Evolutionary conservation across 2,113 vertebrate genomes (phyloP), one percentile per base, ranked within the genome.

Genomic region (Acanthisitta chloris): DNA sequence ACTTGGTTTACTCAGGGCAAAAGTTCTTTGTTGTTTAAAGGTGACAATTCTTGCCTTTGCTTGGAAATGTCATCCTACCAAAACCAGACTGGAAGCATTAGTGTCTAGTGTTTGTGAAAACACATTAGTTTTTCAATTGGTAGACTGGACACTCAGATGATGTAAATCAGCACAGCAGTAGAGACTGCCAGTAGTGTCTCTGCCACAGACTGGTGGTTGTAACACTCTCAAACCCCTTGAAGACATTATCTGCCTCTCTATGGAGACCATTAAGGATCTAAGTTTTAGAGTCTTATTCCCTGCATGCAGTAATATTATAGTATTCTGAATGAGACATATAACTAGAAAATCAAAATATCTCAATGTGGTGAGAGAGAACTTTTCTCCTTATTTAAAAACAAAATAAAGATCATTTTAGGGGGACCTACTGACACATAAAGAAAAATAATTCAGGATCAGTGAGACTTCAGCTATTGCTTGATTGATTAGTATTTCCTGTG

Each of bases 131-230:
- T 17, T 65, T 90, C 67, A 21, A 15, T 49, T 48, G 33, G 10
- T 58, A 33, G 3, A 1, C 1, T 55, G 45, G 23, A 33, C 38
- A 26, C 18, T 36, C 23, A 61, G 23, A 38, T 51, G 8, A 34
- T 33, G 20, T 38, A 57, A 72, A 76, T 66, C 34, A 29, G 19
- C 20, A 23, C 12, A 86, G 51, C 26, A 58, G 67, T 11, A 29
- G 45, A 78, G 74, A 52, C 8, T 36, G 21, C 17, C 40, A 33
- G 38, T 31, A 29, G 72, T 52, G 20, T 20, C 31, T 90, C 48
- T 14, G 4, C 29, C 28, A 26, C 45, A 49, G 25, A 15, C 34
- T 17, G 26, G 17, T 77, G 49, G 24, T 38, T 0, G 0, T 55
- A 64, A 80, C 14, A 14, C 4, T 29, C 62, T 52, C 59, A 46